Evolutionary conservation across 2,113 vertebrate genomes (phyloP).

Genomic region (Malurus cyaneus): DNA sequence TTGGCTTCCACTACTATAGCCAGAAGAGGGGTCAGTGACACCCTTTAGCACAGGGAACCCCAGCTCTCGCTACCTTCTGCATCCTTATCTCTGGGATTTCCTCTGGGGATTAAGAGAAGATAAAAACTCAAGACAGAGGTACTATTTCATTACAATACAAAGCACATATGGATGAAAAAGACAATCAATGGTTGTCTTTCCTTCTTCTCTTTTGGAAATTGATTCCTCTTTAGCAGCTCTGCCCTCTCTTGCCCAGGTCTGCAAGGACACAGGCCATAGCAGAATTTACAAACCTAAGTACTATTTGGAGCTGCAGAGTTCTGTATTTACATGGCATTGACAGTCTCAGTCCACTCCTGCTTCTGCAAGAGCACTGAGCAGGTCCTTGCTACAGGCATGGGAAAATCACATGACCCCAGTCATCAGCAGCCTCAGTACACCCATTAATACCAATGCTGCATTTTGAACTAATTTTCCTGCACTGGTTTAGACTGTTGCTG

Average conservation of each 20-base stretch:
- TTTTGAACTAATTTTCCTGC: background rate
- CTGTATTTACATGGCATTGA: background rate
- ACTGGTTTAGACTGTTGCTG: background rate
- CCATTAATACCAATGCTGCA: background rate
- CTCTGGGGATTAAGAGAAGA: constrained; percentile 52
- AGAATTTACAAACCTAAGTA: background rate
- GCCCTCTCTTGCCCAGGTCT: background rate
- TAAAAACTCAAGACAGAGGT: constrained; percentile 24
- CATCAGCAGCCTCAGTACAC: background rate
- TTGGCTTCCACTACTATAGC: background rate
- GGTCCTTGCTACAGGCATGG: background rate
- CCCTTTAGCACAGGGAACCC: background rate
- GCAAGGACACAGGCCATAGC: background rate
- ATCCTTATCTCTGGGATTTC: constrained; percentile 70
- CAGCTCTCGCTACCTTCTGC: constrained; percentile 56
- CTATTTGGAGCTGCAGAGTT: background rate
- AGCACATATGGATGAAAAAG: constrained; percentile 5
- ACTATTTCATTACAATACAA: constrained; percentile 42
- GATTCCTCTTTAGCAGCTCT: background rate
- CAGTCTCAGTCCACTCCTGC: background rate
- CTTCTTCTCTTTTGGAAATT: background rate
- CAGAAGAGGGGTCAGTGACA: constrained; percentile 68
- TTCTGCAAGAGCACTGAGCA: background rate
- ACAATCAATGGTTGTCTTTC: background rate
- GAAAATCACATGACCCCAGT: background rate